phyloP scores from a whole-genome alignment of 2,113 vertebrate species.

The Pycnonotus jocosus region DNA sequence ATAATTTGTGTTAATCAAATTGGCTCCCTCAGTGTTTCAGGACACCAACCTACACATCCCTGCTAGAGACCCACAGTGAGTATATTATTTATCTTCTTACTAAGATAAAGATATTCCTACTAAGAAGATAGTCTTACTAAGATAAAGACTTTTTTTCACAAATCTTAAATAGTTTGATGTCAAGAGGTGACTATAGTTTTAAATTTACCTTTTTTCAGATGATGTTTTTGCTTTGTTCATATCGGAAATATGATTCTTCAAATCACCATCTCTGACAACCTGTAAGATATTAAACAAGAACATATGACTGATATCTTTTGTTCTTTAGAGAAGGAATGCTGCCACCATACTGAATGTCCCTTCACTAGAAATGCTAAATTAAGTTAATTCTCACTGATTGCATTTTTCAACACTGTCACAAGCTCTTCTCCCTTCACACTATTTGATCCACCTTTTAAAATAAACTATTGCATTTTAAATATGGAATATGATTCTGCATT shows the following conservation, averaged over 20 bases:
- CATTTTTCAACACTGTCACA: background rate
- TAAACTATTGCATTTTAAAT: background rate
- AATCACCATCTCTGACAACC: conserved; percentile 77
- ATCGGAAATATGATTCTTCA: conserved; percentile 67
- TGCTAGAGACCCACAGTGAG: accelerated
- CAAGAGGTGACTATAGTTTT: background rate
- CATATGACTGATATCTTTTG: background rate
- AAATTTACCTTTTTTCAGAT: conserved; percentile 87
- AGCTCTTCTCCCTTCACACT: background rate
- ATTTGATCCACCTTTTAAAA: background rate
- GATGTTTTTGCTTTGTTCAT: conserved; percentile 93
- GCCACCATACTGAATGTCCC: background rate
- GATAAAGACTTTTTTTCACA: background rate
- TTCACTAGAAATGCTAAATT: background rate
- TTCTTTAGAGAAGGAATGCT: background rate
- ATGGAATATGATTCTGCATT: background rate
- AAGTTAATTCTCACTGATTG: background rate
- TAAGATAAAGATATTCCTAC: background rate
- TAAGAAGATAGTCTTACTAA: background rate
- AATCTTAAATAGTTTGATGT: background rate
- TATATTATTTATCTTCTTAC: background rate
- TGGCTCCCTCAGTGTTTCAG: background rate
- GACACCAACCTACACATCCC: background rate
- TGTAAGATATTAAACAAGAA: conserved; percentile 50
- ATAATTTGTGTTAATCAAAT: background rate